Evolutionary conservation across 2,888 invertebrate genomes (phyloP), one percentile per base, ranked within the genome.

Genomic region (Aspidiotus rigidus): DNA sequence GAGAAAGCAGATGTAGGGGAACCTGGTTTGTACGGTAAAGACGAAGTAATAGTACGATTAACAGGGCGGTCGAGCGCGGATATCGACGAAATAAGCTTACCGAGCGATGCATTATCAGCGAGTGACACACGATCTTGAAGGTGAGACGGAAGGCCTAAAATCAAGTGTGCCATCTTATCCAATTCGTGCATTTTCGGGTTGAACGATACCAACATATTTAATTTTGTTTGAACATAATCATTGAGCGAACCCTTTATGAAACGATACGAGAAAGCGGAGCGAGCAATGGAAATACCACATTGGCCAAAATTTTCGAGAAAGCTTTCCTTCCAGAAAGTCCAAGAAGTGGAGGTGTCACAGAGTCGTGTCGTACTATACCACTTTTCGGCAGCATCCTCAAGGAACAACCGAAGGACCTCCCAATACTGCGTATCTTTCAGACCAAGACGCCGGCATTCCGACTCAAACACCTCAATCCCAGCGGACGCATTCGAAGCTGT

Each of bases 381-480:
- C 16, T 56, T 56, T 16, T 56, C 56, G 56, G 56, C 56, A n/a
- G 15, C 13, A 56, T 56, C 56, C 7, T 56, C 56, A n/a, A 56
- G 10, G 7, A 56, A 56, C 16, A 56, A 16, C 3, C 56, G 56
- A 16, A 56, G 13, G 2, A 15, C 56, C 6, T 56, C 56, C 56
- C 56, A 56, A 17, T 15, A 56, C 3, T 10, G 56, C 1, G 13
- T 15, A 3, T 15, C n/a, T 11, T n/a, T n/a, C 1, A 56, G 9
- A 10, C 10, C n/a, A 11, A 56, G 56, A 11, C 56, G 56, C 7
- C 56, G 56, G 6, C 13, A 56, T 56, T 56, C 56, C 3, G 56
- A 11, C 5, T 56, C 56, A 16, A 56, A 17, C 56, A 56, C 3
- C 2, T n/a, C 17, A 15, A 56, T 56, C 56, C 56, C 2, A 13